A percentile compares a stretch with the other conserved stretches of the same genome.
Evolutionary conservation across 2,113 vertebrate genomes (phyloP).

Genomic region (Pseudorhombus dupliciocellatus): DNA sequence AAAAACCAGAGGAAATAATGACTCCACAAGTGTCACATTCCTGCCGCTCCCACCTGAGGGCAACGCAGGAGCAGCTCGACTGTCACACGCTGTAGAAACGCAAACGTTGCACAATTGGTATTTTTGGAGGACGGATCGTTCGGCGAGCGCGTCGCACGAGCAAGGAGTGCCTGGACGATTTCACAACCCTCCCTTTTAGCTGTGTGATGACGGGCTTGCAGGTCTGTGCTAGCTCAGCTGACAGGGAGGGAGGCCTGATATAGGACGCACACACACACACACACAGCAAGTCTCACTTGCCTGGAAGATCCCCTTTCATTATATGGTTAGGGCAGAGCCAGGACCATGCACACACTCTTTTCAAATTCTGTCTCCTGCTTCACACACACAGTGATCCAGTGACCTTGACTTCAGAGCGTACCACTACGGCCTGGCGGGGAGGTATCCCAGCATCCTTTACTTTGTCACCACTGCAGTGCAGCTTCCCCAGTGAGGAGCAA

Average conservation of each 20-base stretch:
- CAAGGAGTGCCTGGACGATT: slow-evolving; percentile 12
- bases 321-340: background rate
- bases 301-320: slow-evolving; percentile 49
- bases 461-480: slow-evolving; percentile 52
- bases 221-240: slow-evolving; percentile 60
- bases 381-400: slow-evolving; percentile 6
- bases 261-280: slow-evolving; percentile 4
- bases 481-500: slow-evolving; percentile 30
- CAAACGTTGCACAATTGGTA: background rate
- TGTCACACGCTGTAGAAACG: background rate
- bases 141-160: background rate
- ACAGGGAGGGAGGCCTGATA: slow-evolving; percentile 39
- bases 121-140: background rate
- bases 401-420: slow-evolving; percentile 63
- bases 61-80: slow-evolving; percentile 4
- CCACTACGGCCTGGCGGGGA: slow-evolving; percentile 18
- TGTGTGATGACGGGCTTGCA: slow-evolving; percentile 35
- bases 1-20: background rate
- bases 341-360: background rate
- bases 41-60: slow-evolving; percentile 28
- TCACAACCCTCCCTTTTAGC: slow-evolving; percentile 40
- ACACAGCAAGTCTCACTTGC: background rate
- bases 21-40: background rate
- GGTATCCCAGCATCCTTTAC: slow-evolving; percentile 44
- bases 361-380: background rate